phyloP scores from a whole-genome alignment of 2,888 invertebrate species.

The Drosophila austrosaltans region DNA sequence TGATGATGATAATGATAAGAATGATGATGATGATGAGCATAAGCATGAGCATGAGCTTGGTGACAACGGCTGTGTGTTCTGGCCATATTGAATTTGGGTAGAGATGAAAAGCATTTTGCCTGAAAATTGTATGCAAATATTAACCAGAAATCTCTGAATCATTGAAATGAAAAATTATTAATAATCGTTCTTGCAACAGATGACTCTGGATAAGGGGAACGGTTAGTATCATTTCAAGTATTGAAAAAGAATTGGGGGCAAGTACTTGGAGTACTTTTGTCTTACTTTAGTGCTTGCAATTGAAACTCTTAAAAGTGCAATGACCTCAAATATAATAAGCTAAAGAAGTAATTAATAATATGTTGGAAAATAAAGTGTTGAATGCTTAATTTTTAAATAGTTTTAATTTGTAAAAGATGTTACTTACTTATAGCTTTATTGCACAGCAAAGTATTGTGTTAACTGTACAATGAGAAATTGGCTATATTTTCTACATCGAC shows the following conservation, averaged over 20 bases:
- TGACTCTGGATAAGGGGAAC: neutral
- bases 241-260: neutral
- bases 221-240: neutral
- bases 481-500: no score
- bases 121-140: conserved; percentile 39
- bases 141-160: conserved; percentile 57
- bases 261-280: neutral
- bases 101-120: conserved; percentile 5
- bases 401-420: no score
- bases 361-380: no score
- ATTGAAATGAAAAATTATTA: conserved; percentile 32
- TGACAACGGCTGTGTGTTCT: neutral
- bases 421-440: no score
- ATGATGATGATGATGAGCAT: neutral
- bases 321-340: no score
- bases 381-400: no score
- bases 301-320: no score
- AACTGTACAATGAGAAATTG: no score
- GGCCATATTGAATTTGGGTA: conserved; percentile 52
- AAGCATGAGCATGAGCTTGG: neutral
- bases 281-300: neutral
- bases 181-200: conserved; percentile 2
- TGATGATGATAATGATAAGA: neutral
- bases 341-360: no score
- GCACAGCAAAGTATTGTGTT: no score